Percentiles rank a stretch among this genome's conserved stretches.
Conservation (phyloP, 2,888 invertebrate genomes). For the Patella pellucida region DNA sequence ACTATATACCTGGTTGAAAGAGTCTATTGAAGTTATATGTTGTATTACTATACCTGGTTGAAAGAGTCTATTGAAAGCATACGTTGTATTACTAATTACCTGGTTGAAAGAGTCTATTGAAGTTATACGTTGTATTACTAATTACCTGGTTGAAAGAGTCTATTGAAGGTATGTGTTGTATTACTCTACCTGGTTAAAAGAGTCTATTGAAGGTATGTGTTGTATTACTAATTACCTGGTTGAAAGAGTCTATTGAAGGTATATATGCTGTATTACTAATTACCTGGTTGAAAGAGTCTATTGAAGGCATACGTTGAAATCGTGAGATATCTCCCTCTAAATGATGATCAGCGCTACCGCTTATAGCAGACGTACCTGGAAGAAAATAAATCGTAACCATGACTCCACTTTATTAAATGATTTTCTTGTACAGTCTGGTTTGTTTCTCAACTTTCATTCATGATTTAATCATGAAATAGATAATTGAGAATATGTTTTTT, state of each 20-base stretch:
- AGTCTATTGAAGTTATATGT: too few relatives aligned
- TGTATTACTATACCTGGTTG: too few relatives aligned
- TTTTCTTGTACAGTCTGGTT: neutral
- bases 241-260: conserved; percentile 75
- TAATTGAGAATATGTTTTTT: neutral
- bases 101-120: too few relatives aligned
- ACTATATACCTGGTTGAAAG: too few relatives aligned
- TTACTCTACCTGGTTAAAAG: too few relatives aligned
- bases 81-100: too few relatives aligned
- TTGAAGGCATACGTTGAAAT: conserved; percentile 71
- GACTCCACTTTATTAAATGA: neutral
- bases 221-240: conserved; percentile 72
- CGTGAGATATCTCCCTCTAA: conserved; percentile 66
- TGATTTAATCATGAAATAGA: neutral
- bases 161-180: too few relatives aligned
- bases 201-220: too few relatives aligned
- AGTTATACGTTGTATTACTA: too few relatives aligned
- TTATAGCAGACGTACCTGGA: conserved; percentile 66
- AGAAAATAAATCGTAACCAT: conserved; percentile 17
- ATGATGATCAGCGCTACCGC: conserved; percentile 61
- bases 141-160: too few relatives aligned
- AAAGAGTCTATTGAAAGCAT: too few relatives aligned
- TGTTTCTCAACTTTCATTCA: too few relatives aligned
- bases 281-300: conserved; percentile 75
- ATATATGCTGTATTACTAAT: conserved; percentile 64